Percentiles rank a stretch among this genome's conserved stretches.
Conservation (phyloP, 2,888 invertebrate genomes). For the Fabriciana adippe region DNA sequence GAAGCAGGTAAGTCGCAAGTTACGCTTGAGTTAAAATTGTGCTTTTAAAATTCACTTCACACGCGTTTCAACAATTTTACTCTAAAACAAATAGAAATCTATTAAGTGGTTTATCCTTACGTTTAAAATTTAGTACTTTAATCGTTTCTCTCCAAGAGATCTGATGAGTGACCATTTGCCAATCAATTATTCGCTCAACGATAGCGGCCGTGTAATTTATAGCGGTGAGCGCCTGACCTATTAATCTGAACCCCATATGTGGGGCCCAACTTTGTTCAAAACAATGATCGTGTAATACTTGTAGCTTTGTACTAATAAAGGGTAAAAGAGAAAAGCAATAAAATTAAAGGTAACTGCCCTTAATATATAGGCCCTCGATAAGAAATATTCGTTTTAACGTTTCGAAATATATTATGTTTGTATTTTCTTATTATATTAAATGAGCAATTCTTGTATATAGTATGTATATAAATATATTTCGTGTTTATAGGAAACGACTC, state of each 20-base stretch:
- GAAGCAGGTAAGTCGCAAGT: too few relatives aligned
- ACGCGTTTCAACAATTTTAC: not conserved
- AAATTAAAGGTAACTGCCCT: constrained; percentile 6
- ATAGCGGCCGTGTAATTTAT: constrained; percentile 55
- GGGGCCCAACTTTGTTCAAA: constrained; percentile 18
- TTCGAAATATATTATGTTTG: not conserved
- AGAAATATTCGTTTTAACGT: not conserved
- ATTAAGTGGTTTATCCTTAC: constrained; percentile 13
- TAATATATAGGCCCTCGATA: not conserved
- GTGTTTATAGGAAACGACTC: too few relatives aligned
- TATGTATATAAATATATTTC: not conserved
- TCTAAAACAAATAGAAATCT: not conserved
- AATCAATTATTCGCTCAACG: constrained; percentile 71
- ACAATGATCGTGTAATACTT: constrained; percentile 11
- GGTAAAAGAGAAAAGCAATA: not conserved
- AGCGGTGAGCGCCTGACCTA: constrained; percentile 50
- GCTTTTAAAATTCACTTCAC: too few relatives aligned
- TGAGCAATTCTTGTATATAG: not conserved
- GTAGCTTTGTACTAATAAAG: not conserved
- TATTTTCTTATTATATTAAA: not conserved
- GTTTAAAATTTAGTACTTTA: constrained; percentile 38
- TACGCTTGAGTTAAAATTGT: too few relatives aligned
- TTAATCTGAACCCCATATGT: constrained; percentile 46
- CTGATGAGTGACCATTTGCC: constrained; percentile 54
- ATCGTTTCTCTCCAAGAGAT: constrained; percentile 37